Evolutionary conservation across 2,797 vertebrate species (phyloP).

Genomic region (Petrocephalus sullivani): DNA sequence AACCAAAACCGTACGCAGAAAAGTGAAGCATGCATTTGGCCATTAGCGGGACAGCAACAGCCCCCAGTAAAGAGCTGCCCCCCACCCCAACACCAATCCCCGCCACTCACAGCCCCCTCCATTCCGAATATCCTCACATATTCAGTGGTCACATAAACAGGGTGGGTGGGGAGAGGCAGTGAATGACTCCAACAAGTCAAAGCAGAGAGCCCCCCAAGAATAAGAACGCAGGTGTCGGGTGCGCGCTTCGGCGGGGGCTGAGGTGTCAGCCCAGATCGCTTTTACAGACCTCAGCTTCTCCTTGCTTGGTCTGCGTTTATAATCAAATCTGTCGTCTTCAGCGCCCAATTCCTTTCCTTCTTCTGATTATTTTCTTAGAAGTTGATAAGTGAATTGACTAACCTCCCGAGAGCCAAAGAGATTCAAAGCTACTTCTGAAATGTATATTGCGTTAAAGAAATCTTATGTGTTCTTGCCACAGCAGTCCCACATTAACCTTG

Average conservation of each 20-base stretch:
- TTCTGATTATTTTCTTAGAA: neutral
- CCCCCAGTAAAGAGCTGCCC: no score
- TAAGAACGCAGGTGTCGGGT: neutral
- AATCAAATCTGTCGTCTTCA: neutral
- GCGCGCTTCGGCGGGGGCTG: neutral
- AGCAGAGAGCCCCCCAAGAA: neutral
- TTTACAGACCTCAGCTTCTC: neutral
- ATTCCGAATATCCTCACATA: neutral
- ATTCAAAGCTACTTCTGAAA: neutral
- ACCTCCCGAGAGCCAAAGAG: neutral
- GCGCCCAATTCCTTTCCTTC: neutral
- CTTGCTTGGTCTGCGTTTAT: neutral
- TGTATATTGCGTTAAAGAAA: neutral
- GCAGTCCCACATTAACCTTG: neutral
- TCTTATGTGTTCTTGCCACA: neutral
- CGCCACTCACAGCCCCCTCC: no score
- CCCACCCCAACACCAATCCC: no score
- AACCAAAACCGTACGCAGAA: no score
- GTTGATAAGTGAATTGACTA: neutral
- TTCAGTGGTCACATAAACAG: neutral
- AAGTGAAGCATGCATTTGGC: no score
- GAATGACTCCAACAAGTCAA: neutral
- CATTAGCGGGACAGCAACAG: no score
- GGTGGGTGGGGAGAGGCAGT: neutral
- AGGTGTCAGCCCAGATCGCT: neutral